phyloP scores from a whole-genome alignment of 2,113 vertebrate species.

The Prionailurus viverrinus region DNA sequence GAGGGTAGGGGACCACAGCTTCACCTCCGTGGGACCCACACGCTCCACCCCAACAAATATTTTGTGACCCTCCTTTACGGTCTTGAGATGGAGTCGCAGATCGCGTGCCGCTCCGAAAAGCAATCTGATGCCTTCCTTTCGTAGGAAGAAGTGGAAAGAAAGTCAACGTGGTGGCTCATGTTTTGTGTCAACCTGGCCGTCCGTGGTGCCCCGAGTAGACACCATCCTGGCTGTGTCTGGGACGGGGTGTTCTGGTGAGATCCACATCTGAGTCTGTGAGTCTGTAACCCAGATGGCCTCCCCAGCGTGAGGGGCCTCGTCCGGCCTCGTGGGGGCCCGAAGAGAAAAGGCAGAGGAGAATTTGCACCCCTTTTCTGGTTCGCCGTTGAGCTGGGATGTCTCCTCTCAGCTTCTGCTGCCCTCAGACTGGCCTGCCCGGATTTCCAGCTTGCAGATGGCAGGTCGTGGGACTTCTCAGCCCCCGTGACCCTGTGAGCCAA shows the following conservation, averaged over 20 bases:
- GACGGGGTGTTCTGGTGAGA: fast-evolving
- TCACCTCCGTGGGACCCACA: fast-evolving
- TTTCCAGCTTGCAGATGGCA: not conserved
- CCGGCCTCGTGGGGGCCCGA: too few relatives aligned
- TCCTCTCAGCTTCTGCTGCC: not conserved
- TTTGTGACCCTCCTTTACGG: fast-evolving
- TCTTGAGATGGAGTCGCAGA: not conserved
- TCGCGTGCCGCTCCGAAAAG: not conserved
- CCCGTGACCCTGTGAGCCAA: fast-evolving
- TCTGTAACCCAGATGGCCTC: fast-evolving
- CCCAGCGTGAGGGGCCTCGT: fast-evolving
- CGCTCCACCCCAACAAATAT: fast-evolving
- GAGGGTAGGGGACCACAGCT: fast-evolving
- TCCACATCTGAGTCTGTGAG: fast-evolving
- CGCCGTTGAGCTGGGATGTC: fast-evolving
- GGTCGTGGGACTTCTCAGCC: not conserved
- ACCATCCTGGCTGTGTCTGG: not conserved
- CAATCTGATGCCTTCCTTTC: not conserved
- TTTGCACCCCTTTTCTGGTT: not conserved
- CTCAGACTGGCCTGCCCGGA: fast-evolving
- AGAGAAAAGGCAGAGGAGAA: not conserved
- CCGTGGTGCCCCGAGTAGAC: fast-evolving
- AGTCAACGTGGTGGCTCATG: fast-evolving
- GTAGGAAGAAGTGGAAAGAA: not conserved
- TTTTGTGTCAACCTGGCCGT: fast-evolving